Percentiles rank a stretch among this genome's conserved stretches.
Conservation (phyloP, 2,888 invertebrate genomes). For the Trachelus troglodyta region DNA sequence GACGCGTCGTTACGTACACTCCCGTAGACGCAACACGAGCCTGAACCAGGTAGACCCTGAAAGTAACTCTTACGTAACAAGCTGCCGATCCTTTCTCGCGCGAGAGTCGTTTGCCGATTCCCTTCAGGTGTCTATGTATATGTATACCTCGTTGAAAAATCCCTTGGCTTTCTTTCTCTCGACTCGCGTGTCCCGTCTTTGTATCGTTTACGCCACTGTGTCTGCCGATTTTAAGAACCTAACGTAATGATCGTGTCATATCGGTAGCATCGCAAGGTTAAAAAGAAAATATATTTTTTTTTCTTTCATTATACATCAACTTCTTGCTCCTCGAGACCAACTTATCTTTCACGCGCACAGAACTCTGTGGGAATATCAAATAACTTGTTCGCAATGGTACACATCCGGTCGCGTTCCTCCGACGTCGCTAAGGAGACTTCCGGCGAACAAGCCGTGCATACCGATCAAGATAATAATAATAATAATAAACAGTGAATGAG, state of each 20-base stretch:
- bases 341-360: background rate
- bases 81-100: background rate
- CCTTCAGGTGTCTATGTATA: background rate
- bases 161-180: background rate
- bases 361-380: background rate
- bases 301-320: background rate
- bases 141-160: background rate
- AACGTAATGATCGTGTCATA: background rate
- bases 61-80: background rate
- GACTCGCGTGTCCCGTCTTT: background rate
- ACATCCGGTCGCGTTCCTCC: constrained; percentile 19
- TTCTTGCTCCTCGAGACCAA: background rate
- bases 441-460: constrained; percentile 25
- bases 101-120: background rate
- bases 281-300: background rate
- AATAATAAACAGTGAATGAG: background rate
- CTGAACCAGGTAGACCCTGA: background rate
- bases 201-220: background rate
- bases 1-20: background rate
- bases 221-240: background rate
- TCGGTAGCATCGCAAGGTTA: background rate
- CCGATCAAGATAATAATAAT: constrained; percentile 12
- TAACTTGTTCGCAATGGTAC: constrained; percentile 7
- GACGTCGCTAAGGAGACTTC: constrained; percentile 24
- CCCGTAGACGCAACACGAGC: constrained; percentile 15